Conservation (phyloP, 1,140 invertebrate genomes). For the Zaprionus africanus region DNA sequence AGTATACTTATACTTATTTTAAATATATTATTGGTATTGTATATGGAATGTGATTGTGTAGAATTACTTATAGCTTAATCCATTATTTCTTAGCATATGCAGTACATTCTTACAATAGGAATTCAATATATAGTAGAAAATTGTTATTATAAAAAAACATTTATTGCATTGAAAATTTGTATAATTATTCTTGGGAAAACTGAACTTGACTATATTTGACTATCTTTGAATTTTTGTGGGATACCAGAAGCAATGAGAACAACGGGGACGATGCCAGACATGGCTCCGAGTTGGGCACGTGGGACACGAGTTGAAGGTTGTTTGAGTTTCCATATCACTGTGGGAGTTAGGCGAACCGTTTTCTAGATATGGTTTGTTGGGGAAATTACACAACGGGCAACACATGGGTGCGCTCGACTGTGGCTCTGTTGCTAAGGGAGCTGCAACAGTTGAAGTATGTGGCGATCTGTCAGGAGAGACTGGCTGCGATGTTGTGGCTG, state of each 20-base stretch:
- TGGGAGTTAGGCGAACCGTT: not conserved
- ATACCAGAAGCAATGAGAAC: constrained; percentile 55
- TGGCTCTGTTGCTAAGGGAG: not conserved
- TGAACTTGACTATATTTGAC: not conserved
- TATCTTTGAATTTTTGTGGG: not conserved
- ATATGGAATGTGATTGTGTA: too few relatives aligned
- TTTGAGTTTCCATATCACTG: not conserved
- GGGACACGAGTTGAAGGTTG: not conserved
- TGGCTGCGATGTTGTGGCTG: not conserved
- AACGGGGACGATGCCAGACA: constrained; percentile 50
- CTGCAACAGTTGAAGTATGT: not conserved
- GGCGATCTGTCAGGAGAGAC: not conserved
- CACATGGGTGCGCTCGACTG: not conserved
- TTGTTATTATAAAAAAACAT: not conserved
- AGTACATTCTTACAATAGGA: too few relatives aligned
- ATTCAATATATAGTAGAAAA: too few relatives aligned
- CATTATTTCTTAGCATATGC: too few relatives aligned
- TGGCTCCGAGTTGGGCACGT: not conserved
- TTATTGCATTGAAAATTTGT: constrained; percentile 1
- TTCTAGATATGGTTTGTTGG: not conserved
- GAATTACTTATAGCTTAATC: too few relatives aligned
- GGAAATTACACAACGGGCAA: not conserved
- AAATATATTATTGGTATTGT: not conserved
- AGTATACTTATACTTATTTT: not conserved
- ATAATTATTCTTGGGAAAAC: not conserved